Conservation (phyloP, 1,140 invertebrate genomes). For the Lerema accius region DNA sequence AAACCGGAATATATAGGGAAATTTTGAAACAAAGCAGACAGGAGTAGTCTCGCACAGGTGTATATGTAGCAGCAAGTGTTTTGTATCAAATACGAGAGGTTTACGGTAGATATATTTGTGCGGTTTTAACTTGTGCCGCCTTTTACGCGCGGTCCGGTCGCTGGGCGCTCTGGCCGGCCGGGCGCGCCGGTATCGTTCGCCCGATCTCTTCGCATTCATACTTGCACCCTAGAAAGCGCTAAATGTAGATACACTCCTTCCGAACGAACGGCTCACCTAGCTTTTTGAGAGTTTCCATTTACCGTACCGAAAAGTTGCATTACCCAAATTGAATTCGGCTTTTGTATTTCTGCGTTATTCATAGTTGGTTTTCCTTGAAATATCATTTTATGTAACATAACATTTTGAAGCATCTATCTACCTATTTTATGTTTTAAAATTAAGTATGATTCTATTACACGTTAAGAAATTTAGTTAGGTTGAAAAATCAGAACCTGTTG, state of each 20-base stretch:
- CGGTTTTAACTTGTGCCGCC: constrained; percentile 46
- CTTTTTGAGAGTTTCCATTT: constrained; percentile 65
- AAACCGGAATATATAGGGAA: constrained; percentile 2
- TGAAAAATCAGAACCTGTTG: too few species aligned
- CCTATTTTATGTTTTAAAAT: too few species aligned
- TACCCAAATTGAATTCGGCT: constrained; percentile 69
- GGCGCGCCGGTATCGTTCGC: constrained; percentile 57
- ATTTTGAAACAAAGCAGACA: constrained; percentile 24
- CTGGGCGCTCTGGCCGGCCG: constrained; percentile 38
- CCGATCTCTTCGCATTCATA: constrained; percentile 74
- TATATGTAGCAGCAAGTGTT: constrained; percentile 10
- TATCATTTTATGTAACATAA: constrained; percentile 13
- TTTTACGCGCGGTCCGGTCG: constrained; percentile 48
- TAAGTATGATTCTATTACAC: too few species aligned
- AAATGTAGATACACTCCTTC: constrained; percentile 71
- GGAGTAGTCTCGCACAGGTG: not conserved
- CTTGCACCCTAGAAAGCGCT: constrained; percentile 62
- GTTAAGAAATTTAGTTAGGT: too few species aligned
- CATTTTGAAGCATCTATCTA: constrained; percentile 8
- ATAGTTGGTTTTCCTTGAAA: constrained; percentile 27
- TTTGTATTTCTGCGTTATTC: constrained; percentile 54
- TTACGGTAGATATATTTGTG: constrained; percentile 47
- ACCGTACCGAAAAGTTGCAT: constrained; percentile 69
- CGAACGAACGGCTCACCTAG: constrained; percentile 57
- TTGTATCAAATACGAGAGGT: constrained; percentile 16